A percentile compares a stretch with the other conserved stretches of the same genome.
These are phyloP conservation scores for Adineta ricciae DNA, from an alignment of 2,888 invertebrate genomes.

Conservation along the genomic window DNA sequence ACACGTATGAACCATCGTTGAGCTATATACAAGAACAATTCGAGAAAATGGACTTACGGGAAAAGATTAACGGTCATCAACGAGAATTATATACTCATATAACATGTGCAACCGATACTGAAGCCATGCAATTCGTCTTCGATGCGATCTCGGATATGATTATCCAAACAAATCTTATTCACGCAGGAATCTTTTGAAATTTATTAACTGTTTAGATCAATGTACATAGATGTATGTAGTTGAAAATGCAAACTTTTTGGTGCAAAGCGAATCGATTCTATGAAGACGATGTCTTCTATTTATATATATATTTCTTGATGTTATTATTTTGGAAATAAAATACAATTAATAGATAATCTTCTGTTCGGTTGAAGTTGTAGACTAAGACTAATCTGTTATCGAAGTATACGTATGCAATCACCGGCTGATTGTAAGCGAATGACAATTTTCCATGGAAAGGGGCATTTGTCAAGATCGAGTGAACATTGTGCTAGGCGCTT, in stretches of 20 bases:
- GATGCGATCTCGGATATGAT: conserved; percentile 20
- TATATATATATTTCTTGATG: no score
- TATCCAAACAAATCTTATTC: background rate
- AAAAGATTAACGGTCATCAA: conserved; percentile 8
- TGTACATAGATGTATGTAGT: no score
- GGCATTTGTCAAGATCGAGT: background rate
- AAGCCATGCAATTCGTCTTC: conserved; percentile 12
- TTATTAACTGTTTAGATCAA: no score
- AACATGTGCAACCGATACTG: conserved; percentile 22
- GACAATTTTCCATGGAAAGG: background rate
- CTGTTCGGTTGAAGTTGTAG: no score
- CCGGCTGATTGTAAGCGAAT: background rate
- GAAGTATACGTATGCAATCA: background rate
- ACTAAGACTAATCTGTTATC: background rate
- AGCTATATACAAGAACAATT: conserved; percentile 18
- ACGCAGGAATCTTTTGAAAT: background rate
- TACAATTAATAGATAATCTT: no score
- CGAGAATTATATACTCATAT: conserved; percentile 8
- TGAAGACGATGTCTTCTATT: no score
- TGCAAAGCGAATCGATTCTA: no score
- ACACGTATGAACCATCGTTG: background rate
- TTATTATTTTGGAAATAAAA: no score
- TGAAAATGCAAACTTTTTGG: no score
- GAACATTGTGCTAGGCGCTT: background rate
- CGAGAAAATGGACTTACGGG: background rate